Conservation (phyloP, 2,113 vertebrate species). For the Hippocampus mohnikei region DNA sequence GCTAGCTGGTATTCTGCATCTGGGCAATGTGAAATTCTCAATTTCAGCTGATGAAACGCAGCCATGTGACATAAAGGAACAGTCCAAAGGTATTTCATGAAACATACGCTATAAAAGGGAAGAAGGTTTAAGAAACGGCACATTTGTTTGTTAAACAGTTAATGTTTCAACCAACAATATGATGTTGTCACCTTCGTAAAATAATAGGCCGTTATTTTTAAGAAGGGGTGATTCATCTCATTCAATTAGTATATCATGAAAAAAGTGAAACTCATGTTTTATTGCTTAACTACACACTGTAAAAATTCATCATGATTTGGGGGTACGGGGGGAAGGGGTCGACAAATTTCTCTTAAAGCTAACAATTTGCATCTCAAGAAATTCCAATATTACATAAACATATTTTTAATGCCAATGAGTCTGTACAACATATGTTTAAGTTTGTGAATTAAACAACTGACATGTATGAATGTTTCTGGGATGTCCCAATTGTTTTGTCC, state of each 20-base stretch:
- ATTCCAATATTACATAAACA: background rate
- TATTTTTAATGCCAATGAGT: too few species aligned
- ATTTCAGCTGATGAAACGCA: slow-evolving; percentile 78
- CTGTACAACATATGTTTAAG: too few species aligned
- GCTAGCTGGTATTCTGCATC: slow-evolving; percentile 85
- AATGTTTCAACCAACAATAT: too few species aligned
- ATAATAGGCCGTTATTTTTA: too few species aligned
- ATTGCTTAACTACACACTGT: background rate
- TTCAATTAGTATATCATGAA: background rate
- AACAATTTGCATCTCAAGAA: background rate
- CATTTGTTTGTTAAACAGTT: too few species aligned
- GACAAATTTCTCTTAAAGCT: background rate
- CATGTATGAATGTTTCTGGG: background rate
- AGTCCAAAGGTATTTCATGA: slow-evolving; percentile 74
- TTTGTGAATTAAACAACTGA: background rate
- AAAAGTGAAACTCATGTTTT: background rate
- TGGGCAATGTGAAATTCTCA: slow-evolving; percentile 83
- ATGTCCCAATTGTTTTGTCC: background rate
- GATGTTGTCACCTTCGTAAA: too few species aligned
- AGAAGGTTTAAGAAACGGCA: too few species aligned
- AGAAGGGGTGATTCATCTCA: background rate
- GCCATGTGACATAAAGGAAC: slow-evolving; percentile 74
- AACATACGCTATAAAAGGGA: background rate
- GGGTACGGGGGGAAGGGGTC: too few species aligned
- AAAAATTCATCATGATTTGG: background rate